Evolutionary conservation across 2,888 invertebrate species (phyloP), one percentile per base, ranked within the genome.

Genomic region (Phorcus lineatus): DNA sequence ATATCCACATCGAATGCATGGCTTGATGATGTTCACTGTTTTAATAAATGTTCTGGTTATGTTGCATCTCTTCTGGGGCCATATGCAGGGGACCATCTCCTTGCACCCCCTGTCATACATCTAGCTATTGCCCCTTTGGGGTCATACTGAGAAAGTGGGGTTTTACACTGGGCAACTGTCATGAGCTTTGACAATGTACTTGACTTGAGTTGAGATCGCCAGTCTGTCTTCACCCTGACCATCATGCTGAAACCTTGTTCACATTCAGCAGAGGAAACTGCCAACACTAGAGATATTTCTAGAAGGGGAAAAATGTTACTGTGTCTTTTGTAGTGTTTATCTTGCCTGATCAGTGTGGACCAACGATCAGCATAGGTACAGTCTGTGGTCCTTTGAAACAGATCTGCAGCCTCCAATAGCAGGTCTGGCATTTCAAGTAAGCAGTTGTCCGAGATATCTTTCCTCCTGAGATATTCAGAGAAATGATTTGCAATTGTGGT

Each of bases 361-460:
- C 62, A 62, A n/a, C 17, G 62, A 62, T 62, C 62, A 62, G n/a
- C n/a, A 62, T 62, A 62, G 17, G 62, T 62, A 62, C 62, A 62
- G 0, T 62, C 62, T n/a, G 62, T n/a, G 62, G 17, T 62, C 62
- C 62, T n/a, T 17, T 62, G 9, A 17, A n/a, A 62, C 28, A 62
- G 24, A 62, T 62, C 62, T 62, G 62, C 62, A 62, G 62, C 62
- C 62, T 62, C 62, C 62, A 62, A 62, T 62, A 62, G 62, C 62
- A n/a, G 62, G n/a, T 62, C 19, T 22, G 66, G 66, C 66, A 19
- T 66, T 66, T 66, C 19, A 66, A 66, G 66, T 66, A 66, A 19
- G 66, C 66, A 66, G 66, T 0, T 4, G 66, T 66, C 22, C 66
- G 66, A n/a, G 19, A 66, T 66, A 40, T 36, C 40, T 74, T 74